Evolutionary conservation across 2,797 vertebrate genomes (phyloP).

Genomic region (Sebastolobus altivelis): DNA sequence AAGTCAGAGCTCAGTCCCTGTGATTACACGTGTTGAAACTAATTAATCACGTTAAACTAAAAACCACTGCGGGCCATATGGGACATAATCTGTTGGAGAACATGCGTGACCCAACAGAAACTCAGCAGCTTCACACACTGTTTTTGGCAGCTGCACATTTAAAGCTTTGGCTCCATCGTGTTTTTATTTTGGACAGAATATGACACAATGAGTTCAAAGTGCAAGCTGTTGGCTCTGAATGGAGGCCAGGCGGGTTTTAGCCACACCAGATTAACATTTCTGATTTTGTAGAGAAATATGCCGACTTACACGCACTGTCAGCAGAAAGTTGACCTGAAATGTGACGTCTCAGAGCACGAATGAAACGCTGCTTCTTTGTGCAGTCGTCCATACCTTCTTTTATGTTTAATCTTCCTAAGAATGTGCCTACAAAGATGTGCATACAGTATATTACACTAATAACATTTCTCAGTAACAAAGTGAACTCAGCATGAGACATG

Average conservation of each 20-base stretch:
- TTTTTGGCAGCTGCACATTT: conserved; percentile 45
- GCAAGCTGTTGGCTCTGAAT: conserved; percentile 51
- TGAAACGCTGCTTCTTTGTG: neutral
- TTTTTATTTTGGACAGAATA: conserved; percentile 52
- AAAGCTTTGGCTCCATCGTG: conserved; percentile 39
- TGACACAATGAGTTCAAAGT: conserved; percentile 55
- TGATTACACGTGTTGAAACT: conserved; percentile 24
- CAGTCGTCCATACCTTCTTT: neutral
- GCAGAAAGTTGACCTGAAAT: neutral
- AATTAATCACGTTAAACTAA: conserved; percentile 63
- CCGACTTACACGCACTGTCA: neutral
- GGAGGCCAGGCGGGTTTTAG: conserved; percentile 39
- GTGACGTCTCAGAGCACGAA: neutral
- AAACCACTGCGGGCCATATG: conserved; percentile 32
- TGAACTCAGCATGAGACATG: neutral
- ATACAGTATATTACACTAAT: neutral
- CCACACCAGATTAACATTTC: conserved; percentile 44
- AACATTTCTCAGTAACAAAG: neutral
- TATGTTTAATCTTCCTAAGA: neutral
- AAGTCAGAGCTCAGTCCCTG: conserved; percentile 26
- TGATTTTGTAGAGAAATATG: conserved; percentile 13
- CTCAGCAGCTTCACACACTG: conserved; percentile 36
- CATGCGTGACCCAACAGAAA: conserved; percentile 33
- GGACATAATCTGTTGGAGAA: conserved; percentile 43
- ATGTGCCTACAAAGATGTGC: neutral